Evolutionary conservation across 2,113 vertebrate genomes (phyloP).

Genomic region (Haemorhous mexicanus): DNA sequence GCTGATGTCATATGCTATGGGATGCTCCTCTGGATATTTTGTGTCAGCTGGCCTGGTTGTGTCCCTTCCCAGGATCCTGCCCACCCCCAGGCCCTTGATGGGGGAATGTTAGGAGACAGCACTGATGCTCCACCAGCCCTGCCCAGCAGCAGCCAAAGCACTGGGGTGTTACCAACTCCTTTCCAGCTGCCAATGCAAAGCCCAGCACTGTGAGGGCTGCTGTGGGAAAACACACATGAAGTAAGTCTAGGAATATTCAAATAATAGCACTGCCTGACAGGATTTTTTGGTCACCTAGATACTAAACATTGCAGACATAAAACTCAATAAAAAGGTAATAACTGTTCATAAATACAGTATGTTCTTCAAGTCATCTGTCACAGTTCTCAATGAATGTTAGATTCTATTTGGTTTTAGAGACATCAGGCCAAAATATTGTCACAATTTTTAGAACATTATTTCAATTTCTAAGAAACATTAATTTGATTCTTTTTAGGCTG

Average conservation of each 20-base stretch:
- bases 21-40: neutral
- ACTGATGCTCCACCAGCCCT: neutral
- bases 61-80: neutral
- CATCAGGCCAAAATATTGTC: neutral
- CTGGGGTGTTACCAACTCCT: neutral
- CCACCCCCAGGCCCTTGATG: accelerated
- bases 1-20: too few species aligned
- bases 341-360: neutral
- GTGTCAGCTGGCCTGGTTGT: neutral
- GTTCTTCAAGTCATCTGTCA: neutral
- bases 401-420: neutral
- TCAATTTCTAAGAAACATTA: neutral
- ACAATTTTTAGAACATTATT: neutral
- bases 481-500: neutral
- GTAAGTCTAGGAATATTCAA: neutral
- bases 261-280: neutral
- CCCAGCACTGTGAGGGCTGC: neutral
- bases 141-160: neutral
- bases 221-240: neutral
- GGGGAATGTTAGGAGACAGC: accelerated
- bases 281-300: neutral
- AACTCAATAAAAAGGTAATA: neutral
- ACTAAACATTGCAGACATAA: neutral
- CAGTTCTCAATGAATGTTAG: neutral
- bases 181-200: neutral